Evolutionary conservation across 2,888 invertebrate genomes (phyloP).

Genomic region (Acrobasis consociella): DNA sequence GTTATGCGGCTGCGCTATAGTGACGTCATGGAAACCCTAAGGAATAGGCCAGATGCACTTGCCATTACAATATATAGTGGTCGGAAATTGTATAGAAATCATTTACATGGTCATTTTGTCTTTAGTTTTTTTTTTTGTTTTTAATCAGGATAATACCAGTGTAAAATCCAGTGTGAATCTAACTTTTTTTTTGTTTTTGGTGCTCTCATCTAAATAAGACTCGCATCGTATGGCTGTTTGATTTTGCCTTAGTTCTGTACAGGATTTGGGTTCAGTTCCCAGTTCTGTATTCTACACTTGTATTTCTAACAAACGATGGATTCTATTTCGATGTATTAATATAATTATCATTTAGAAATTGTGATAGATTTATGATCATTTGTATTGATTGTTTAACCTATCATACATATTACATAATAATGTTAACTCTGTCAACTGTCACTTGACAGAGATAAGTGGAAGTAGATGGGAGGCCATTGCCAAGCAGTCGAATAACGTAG

Average conservation of each 20-base stretch:
- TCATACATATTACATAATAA: too few species aligned
- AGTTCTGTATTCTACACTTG: neutral
- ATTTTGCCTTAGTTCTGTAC: neutral
- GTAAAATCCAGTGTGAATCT: neutral
- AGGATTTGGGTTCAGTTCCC: neutral
- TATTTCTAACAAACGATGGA: neutral
- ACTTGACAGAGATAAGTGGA: too few species aligned
- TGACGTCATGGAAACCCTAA: conserved; percentile 11
- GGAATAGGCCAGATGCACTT: conserved; percentile 44
- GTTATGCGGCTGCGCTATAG: neutral
- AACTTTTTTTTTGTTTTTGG: neutral
- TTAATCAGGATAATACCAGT: neutral
- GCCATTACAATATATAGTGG: conserved; percentile 37
- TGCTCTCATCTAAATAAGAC: neutral
- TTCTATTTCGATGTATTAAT: neutral
- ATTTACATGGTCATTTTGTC: neutral
- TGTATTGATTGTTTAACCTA: too few species aligned
- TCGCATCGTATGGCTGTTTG: neutral
- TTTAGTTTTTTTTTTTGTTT: neutral
- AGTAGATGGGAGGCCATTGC: too few species aligned
- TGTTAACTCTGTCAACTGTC: too few species aligned
- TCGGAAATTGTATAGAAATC: neutral
- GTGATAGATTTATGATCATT: neutral
- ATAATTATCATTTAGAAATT: too few species aligned
- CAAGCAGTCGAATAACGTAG: too few species aligned